Evolutionary conservation across 2,888 invertebrate species (phyloP).

Genomic region (Ormyrus thymus): DNA sequence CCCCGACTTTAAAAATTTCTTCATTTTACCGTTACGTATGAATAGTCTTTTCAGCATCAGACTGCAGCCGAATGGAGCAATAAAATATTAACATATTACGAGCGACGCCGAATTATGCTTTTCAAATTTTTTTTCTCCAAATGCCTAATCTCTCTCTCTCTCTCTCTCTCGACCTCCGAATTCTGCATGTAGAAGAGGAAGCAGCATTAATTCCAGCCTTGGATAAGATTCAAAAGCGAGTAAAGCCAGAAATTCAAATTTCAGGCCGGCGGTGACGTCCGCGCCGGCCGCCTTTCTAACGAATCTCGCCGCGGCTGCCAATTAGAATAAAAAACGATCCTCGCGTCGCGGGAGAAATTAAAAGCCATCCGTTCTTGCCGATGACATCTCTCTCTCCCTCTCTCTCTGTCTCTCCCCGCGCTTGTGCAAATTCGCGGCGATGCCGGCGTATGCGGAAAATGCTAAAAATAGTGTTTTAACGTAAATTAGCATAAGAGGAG

Average conservation of each 20-base stretch:
- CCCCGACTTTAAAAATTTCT: neutral
- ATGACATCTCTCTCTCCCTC: constrained; percentile 25
- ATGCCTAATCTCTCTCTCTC: too few species aligned
- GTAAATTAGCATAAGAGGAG: constrained; percentile 72
- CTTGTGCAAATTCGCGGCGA: constrained; percentile 25
- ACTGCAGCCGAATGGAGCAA: constrained; percentile 10
- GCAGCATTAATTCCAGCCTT: too few species aligned
- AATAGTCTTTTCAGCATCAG: constrained; percentile 1
- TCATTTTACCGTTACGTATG: constrained; percentile 30
- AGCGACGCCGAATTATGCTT: neutral
- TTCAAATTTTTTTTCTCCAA: constrained; percentile 5
- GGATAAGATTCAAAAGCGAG: too few species aligned
- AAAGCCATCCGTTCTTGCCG: constrained; percentile 28
- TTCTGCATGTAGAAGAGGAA: neutral
- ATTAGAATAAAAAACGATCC: constrained; percentile 33
- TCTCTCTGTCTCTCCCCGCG: neutral
- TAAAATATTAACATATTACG: constrained; percentile 10
- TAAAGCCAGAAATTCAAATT: too few species aligned
- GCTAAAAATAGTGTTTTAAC: constrained; percentile 70
- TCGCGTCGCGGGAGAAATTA: constrained; percentile 21
- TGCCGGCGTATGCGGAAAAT: constrained; percentile 18
- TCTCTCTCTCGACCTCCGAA: too few species aligned
- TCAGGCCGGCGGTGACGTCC: too few species aligned
- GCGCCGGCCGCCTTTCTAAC: constrained; percentile 15
- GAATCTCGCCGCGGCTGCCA: neutral